phyloP scores from a whole-genome alignment of 2,113 vertebrate genomes.

The Nothocercus nigrocapillus region DNA sequence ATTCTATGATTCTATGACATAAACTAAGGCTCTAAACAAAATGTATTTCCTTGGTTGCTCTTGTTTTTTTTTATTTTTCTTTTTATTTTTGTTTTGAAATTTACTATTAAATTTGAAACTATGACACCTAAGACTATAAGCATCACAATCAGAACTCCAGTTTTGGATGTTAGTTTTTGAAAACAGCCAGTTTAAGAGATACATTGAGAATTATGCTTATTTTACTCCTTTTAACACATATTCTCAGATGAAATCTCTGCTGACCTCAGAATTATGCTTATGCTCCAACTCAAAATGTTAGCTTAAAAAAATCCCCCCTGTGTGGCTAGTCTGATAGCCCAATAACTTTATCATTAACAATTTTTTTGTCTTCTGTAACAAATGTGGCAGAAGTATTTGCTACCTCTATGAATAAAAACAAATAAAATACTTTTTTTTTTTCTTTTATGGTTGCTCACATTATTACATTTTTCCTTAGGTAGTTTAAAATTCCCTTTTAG shows the following conservation, averaged over 20 bases:
- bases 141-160: background rate
- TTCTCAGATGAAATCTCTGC: background rate
- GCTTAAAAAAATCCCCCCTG: background rate
- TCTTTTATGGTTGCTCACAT: background rate
- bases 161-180: background rate
- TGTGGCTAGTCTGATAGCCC: background rate
- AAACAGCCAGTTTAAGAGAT: background rate
- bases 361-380: background rate
- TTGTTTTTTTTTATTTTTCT: background rate
- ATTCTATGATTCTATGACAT: no score
- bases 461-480: background rate
- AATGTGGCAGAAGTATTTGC: background rate
- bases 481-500: background rate
- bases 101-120: background rate
- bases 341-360: background rate
- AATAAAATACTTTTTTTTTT: background rate
- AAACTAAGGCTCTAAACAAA: background rate
- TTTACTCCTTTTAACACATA: background rate
- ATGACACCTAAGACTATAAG: background rate
- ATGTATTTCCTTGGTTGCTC: background rate
- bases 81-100: background rate
- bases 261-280: background rate
- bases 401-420: background rate
- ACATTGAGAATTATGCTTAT: rapidly evolving
- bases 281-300: background rate